These are phyloP conservation scores for Calycopis cecrops DNA, from an alignment of 1,140 invertebrate species.

Conservation along the genomic window DNA sequence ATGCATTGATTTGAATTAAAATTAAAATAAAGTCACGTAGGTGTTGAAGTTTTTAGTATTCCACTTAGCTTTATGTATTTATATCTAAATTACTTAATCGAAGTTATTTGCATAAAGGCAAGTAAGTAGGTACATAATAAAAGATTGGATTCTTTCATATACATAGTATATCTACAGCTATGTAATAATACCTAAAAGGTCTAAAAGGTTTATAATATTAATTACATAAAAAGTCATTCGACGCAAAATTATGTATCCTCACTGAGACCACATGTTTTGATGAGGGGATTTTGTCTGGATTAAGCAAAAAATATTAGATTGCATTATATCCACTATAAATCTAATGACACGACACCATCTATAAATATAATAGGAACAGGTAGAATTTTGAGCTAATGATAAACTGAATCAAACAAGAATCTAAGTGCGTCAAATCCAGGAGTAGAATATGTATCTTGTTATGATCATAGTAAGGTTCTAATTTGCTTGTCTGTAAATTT, in stretches of 20 bases:
- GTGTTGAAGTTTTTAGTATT: no score
- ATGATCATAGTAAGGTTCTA: constrained; percentile 16
- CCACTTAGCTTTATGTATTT: no score
- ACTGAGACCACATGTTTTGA: constrained; percentile 11
- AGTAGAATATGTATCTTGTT: constrained; percentile 18
- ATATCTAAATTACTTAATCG: no score
- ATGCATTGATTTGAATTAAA: no score
- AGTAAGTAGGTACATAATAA: no score
- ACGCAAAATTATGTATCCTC: not conserved
- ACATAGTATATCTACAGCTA: no score
- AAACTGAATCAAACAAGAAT: constrained; percentile 18
- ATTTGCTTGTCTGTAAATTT: constrained; percentile 19
- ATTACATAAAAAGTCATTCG: not conserved
- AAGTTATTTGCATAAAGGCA: no score
- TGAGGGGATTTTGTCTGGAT: constrained; percentile 13
- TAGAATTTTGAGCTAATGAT: constrained; percentile 67
- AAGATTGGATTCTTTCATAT: no score
- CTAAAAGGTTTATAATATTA: no score
- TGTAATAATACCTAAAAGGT: no score
- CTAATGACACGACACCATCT: constrained; percentile 70
- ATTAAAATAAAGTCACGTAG: no score
- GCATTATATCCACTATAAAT: constrained; percentile 73
- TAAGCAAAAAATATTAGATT: constrained; percentile 64
- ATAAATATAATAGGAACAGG: constrained; percentile 72
- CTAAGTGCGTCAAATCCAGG: constrained; percentile 20